These are phyloP conservation scores for Mellilla xanthometata DNA, from an alignment of 2,888 invertebrate genomes.

Conservation along the genomic window DNA sequence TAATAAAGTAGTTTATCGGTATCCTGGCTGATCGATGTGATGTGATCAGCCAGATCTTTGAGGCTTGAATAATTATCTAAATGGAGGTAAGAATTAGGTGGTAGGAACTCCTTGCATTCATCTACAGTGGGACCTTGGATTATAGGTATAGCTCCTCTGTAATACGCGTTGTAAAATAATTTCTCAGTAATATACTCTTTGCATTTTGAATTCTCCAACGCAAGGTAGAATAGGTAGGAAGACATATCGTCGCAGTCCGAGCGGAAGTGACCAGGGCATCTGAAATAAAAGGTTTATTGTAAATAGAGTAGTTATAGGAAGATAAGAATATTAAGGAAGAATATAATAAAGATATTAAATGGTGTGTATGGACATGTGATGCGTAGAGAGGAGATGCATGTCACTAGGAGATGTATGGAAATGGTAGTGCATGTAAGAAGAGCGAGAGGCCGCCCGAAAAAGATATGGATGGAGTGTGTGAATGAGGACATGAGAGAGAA, in stretches of 20 bases:
- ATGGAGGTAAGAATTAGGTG: conserved; percentile 85
- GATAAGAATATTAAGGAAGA: too few relatives aligned
- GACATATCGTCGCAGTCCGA: conserved; percentile 81
- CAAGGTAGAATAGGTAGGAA: conserved; percentile 86
- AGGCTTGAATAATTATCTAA: conserved; percentile 79
- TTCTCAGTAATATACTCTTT: conserved; percentile 88
- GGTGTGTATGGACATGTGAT: too few relatives aligned
- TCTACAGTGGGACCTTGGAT: conserved; percentile 83
- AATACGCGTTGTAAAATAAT: conserved; percentile 85
- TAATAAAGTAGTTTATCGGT: conserved; percentile 60
- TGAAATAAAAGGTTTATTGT: conserved; percentile 43
- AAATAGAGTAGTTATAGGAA: too few relatives aligned
- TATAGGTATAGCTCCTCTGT: conserved; percentile 84
- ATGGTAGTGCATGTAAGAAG: too few relatives aligned
- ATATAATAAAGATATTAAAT: too few relatives aligned
- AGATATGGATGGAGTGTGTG: too few relatives aligned
- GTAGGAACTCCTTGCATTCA: conserved; percentile 78
- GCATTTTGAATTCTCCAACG: conserved; percentile 88
- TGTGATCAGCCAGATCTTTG: conserved; percentile 73
- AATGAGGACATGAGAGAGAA: too few relatives aligned
- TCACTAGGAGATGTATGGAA: too few relatives aligned
- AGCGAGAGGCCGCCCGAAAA: too few relatives aligned
- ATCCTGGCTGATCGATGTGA: conserved; percentile 66
- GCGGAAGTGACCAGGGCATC: conserved; percentile 85
- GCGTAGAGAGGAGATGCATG: too few relatives aligned